Evolutionary conservation across 2,797 vertebrate species (phyloP).

Genomic region (Sebastes matsubarae): DNA sequence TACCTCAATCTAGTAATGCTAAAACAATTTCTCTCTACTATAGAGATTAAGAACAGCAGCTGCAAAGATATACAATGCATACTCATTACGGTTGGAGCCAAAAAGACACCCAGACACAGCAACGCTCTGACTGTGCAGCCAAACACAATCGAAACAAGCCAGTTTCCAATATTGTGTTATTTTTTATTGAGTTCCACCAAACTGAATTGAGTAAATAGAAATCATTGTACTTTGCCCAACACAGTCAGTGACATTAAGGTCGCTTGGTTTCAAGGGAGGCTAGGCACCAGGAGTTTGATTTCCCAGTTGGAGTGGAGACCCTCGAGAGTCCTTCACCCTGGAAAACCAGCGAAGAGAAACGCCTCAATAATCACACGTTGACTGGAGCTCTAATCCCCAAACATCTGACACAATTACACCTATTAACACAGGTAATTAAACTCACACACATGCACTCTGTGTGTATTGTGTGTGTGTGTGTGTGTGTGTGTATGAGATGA

Average conservation of each 20-base stretch:
- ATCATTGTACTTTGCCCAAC: constrained; percentile 2
- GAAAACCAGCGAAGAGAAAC: constrained; percentile 58
- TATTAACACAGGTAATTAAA: constrained; percentile 68
- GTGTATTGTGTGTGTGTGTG: background rate
- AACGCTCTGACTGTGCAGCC: background rate
- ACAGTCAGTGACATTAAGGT: constrained; percentile 27
- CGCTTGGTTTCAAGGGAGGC: constrained; percentile 8
- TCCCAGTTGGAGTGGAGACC: constrained; percentile 31
- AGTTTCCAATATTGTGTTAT: background rate
- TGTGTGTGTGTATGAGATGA: background rate
- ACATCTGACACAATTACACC: constrained; percentile 65
- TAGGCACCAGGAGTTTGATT: constrained; percentile 43
- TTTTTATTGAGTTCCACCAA: constrained; percentile 8
- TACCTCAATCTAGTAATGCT: background rate
- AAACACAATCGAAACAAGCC: background rate
- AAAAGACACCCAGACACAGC: background rate
- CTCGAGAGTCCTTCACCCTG: constrained; percentile 35
- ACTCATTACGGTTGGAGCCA: background rate
- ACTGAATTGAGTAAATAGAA: constrained; percentile 15
- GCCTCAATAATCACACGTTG: constrained; percentile 47
- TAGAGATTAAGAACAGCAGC: background rate
- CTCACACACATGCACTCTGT: background rate
- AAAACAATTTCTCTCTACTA: background rate
- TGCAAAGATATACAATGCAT: background rate
- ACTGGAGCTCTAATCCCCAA: constrained; percentile 52